Base-by-base conservation (phyloP, 1,140 invertebrate genomes). In the Saccostrea glomerata region DNA sequence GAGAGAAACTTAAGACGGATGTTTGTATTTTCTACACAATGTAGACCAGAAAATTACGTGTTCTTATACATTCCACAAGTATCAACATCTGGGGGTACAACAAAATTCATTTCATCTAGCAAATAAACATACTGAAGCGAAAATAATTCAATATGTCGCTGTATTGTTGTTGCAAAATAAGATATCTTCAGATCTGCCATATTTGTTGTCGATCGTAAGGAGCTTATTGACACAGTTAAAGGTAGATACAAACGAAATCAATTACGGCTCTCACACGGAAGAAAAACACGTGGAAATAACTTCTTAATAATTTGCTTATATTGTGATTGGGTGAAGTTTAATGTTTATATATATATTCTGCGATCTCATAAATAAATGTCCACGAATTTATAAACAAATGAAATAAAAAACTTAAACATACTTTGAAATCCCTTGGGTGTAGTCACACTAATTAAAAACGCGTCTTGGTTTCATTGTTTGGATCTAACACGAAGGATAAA, bases 81-180 rank as follows among this genome's bases (percentile, higher is more conserved):
- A 77, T 77, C 70, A 77, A 77, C 70, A 77, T 77, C 70, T 77
- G 70, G 23, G 25, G 23, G 15, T 77, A 77, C 70, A 77, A 77
- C 70, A 77, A 77, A 73, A 77, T 77, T 77, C 70, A 77, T 77
- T 77, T 77, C 70, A 77, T 77, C 70, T 77, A 15, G 13, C 70
- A 77, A 77, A 77, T 77, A 77, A 77, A 77, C 70, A 77, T 17
- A 77, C 25, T 77, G 70, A 77, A 36, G 70, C 70, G 25, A 30
- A 25, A 77, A 77, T 77, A 77, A 77, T 77, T 77, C 30, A 77
- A 77, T 77, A 77, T 36, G 70, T 30, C 70, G 58, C 70, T 77
- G 70, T 36, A 77, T 77, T 77, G 70, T 77, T 77, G 70, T 77
- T 77, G 70, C 70, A 77, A 77, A 0, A 77, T 36, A 77, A 77